phyloP scores from a whole-genome alignment of 1,140 invertebrate species.

The Solen grandis region DNA sequence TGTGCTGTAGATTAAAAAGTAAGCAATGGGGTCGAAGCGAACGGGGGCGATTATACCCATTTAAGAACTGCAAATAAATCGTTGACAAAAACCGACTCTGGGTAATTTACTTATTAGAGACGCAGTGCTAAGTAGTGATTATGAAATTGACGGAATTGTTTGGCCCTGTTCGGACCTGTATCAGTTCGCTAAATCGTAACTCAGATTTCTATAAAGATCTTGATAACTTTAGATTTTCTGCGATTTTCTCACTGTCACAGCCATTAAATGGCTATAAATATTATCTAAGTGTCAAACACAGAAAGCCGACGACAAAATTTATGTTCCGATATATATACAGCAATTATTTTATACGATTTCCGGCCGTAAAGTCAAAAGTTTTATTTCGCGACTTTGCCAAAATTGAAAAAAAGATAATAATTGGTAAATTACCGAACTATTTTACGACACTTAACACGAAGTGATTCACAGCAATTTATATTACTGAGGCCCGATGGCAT shows the following conservation, averaged over 20 bases:
- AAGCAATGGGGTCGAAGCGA: too few relatives aligned
- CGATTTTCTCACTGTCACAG: constrained; percentile 19
- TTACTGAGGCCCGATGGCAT: too few relatives aligned
- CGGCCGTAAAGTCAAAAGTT: constrained; percentile 13
- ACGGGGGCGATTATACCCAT: too few relatives aligned
- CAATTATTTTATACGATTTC: constrained; percentile 45
- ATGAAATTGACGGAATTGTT: too few relatives aligned
- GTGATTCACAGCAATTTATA: background rate
- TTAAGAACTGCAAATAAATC: too few relatives aligned
- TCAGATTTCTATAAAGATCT: constrained; percentile 23
- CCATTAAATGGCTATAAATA: constrained; percentile 51
- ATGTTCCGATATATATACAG: background rate
- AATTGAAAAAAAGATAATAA: constrained; percentile 42
- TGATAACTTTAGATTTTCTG: constrained; percentile 32
- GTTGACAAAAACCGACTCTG: too few relatives aligned
- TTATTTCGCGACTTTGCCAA: constrained; percentile 18
- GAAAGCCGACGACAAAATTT: background rate
- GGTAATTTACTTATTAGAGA: constrained; percentile 39
- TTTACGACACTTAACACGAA: constrained; percentile 7
- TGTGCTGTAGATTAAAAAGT: too few relatives aligned
- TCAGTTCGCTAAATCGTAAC: too few relatives aligned
- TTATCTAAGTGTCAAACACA: constrained; percentile 32
- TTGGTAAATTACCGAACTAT: constrained; percentile 14
- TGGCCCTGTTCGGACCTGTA: too few relatives aligned
- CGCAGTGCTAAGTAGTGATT: constrained; percentile 20